These are phyloP conservation scores for Buphagus erythrorhynchus DNA, from an alignment of 2,797 vertebrate species.

Conservation along the genomic window DNA sequence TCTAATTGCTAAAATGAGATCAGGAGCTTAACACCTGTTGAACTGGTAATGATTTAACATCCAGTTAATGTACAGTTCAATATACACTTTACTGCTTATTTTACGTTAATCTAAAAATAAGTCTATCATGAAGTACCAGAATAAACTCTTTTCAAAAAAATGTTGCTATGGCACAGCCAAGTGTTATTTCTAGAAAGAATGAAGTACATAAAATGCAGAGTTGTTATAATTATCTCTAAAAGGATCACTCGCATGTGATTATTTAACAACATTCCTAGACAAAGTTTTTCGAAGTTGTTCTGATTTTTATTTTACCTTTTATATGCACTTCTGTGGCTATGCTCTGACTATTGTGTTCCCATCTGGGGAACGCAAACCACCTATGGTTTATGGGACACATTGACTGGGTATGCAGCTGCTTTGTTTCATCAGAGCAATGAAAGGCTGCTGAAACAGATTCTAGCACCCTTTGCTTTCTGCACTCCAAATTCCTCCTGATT, in stretches of 20 bases:
- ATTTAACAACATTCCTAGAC: not conserved
- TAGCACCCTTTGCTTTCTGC: not conserved
- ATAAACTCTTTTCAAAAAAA: not conserved
- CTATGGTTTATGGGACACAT: not conserved
- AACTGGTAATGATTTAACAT: not conserved
- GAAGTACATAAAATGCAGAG: not conserved
- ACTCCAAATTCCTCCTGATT: not conserved
- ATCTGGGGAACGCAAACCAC: not conserved
- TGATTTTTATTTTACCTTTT: not conserved
- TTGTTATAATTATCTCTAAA: not conserved
- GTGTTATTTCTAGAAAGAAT: not conserved
- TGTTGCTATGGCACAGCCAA: not conserved
- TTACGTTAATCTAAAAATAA: not conserved
- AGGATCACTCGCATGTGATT: not conserved
- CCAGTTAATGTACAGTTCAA: not conserved
- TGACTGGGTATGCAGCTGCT: not conserved
- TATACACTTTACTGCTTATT: not conserved
- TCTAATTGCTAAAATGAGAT: not conserved
- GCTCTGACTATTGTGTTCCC: not conserved
- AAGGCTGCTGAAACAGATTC: not conserved
- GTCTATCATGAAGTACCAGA: not conserved
- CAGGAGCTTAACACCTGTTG: not conserved
- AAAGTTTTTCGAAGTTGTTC: not conserved
- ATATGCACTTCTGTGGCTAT: not conserved
- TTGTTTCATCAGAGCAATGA: not conserved